A percentile compares a stretch with the other conserved stretches of the same genome.
These are phyloP conservation scores for Lasioglossum pauxillum DNA, from an alignment of 2,888 invertebrate species.

Conservation along the genomic window DNA sequence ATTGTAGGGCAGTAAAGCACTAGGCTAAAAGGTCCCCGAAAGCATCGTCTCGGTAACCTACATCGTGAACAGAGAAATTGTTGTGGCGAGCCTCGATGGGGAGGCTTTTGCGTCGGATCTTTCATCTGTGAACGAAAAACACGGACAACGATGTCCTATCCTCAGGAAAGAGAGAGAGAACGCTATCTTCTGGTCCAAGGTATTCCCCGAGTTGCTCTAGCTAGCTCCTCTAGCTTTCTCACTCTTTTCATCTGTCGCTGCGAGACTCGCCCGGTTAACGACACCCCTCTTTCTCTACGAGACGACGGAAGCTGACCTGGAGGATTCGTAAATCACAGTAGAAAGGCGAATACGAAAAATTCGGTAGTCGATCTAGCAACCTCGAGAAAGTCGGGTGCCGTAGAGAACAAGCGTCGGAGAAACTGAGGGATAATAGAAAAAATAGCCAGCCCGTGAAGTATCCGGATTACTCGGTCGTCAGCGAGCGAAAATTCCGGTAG, in stretches of 20 bases:
- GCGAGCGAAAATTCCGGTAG: slow-evolving; percentile 77
- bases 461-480: slow-evolving; percentile 82
- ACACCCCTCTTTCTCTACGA: neutral
- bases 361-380: slow-evolving; percentile 59
- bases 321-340: slow-evolving; percentile 62
- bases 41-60: slow-evolving; percentile 82
- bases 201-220: slow-evolving; percentile 9
- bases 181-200: slow-evolving; percentile 21
- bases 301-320: slow-evolving; percentile 31
- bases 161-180: slow-evolving; percentile 16
- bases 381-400: slow-evolving; percentile 33
- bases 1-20: slow-evolving; percentile 81
- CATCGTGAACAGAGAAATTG: slow-evolving; percentile 84
- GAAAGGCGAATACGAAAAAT: slow-evolving; percentile 51
- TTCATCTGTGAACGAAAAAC: slow-evolving; percentile 39
- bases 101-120: slow-evolving; percentile 68
- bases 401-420: slow-evolving; percentile 1
- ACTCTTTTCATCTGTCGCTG: neutral
- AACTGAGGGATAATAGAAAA: slow-evolving; percentile 39
- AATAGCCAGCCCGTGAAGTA: slow-evolving; percentile 47
- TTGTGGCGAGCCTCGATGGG: slow-evolving; percentile 84
- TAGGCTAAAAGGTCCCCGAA: slow-evolving; percentile 75
- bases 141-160: slow-evolving; percentile 34
- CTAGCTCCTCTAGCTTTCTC: neutral
- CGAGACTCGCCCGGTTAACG: slow-evolving; percentile 9